A percentile compares a stretch with the other conserved stretches of the same genome.
Conservation (phyloP, 2,888 invertebrate species). For the Volucella bombylans region DNA sequence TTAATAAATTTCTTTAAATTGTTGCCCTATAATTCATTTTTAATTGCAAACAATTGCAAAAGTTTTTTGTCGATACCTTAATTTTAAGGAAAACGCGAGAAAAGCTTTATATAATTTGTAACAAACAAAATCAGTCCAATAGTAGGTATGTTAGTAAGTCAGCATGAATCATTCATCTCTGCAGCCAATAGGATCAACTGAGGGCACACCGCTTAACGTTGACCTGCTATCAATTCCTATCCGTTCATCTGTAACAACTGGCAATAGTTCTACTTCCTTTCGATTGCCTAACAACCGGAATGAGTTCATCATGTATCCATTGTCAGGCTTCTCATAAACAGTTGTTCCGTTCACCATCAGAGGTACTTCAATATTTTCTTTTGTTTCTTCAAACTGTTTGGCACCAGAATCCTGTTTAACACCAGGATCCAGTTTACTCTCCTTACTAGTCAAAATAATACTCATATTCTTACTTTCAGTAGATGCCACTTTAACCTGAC, state of each 20-base stretch:
- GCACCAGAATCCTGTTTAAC: neutral
- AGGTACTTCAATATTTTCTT: neutral
- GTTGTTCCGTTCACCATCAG: constrained; percentile 39
- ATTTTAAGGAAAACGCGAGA: constrained; percentile 24
- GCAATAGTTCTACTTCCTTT: constrained; percentile 81
- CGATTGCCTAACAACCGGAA: constrained; percentile 79
- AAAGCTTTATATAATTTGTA: constrained; percentile 28
- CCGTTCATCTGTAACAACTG: constrained; percentile 79
- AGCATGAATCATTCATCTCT: constrained; percentile 48
- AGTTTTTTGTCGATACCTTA: neutral
- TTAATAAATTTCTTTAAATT: neutral
- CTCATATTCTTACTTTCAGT: constrained; percentile 31
- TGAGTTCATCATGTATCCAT: constrained; percentile 79
- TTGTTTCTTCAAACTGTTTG: constrained; percentile 93
- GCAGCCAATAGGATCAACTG: constrained; percentile 58
- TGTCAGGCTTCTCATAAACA: constrained; percentile 81
- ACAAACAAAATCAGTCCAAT: constrained; percentile 58
- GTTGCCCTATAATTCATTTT: constrained; percentile 3
- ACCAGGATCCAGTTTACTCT: too few species aligned
- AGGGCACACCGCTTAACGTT: constrained; percentile 44
- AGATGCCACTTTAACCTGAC: constrained; percentile 65
- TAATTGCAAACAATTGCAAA: constrained; percentile 42
- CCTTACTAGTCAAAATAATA: too few species aligned
- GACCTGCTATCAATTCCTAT: constrained; percentile 45
- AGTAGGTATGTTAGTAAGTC: neutral